Evolutionary conservation across 2,113 vertebrate species (phyloP).

Genomic region (Phyllostomus discolor): DNA sequence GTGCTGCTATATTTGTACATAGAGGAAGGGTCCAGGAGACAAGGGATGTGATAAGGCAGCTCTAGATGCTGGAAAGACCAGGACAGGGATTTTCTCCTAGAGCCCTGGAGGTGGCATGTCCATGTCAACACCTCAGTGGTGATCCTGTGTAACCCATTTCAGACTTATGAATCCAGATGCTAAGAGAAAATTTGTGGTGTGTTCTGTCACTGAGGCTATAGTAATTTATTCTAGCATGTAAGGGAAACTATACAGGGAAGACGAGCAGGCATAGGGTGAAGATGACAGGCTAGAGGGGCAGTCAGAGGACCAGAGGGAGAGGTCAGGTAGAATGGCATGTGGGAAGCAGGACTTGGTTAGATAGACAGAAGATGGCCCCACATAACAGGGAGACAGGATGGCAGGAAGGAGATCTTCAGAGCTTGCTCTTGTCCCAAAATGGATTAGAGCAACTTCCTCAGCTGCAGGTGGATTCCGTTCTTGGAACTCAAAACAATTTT

Average conservation of each 20-base stretch:
- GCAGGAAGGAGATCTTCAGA: not conserved
- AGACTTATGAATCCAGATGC: not conserved
- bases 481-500: constrained; percentile 81
- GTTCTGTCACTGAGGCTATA: not conserved
- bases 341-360: not conserved
- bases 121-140: not conserved
- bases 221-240: not conserved
- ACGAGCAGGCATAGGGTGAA: not conserved
- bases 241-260: not conserved
- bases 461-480: constrained; percentile 83
- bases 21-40: not conserved
- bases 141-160: not conserved
- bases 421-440: not conserved
- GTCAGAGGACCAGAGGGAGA: not conserved
- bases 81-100: not conserved
- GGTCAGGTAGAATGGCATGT: not conserved
- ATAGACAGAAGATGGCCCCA: not conserved
- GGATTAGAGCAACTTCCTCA: constrained; percentile 66
- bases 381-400: not conserved
- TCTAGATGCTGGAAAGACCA: not conserved
- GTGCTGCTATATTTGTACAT: not conserved
- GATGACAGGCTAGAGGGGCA: not conserved
- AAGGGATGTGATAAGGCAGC: not conserved
- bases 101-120: not conserved
- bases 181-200: not conserved